phyloP scores from a whole-genome alignment of 2,888 invertebrate genomes.

The Oscheius sp. region DNA sequence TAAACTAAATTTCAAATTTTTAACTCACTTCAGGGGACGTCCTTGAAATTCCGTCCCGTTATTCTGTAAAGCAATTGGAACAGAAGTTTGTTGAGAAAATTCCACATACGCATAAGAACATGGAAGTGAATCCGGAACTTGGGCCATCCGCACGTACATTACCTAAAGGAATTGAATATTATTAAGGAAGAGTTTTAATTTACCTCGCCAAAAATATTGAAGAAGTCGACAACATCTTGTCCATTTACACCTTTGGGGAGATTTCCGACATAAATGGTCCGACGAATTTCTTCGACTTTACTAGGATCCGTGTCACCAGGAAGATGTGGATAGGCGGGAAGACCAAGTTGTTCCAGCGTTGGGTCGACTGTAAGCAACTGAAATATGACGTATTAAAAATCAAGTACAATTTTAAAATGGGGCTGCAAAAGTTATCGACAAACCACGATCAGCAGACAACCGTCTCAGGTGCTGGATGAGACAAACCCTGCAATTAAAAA shows the following conservation, averaged over 20 bases:
- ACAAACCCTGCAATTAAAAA: constrained; percentile 23
- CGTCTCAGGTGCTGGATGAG: constrained; percentile 8
- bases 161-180: constrained; percentile 78
- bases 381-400: constrained; percentile 36
- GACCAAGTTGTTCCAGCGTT: constrained; percentile 81
- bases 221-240: constrained; percentile 89
- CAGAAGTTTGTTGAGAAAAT: constrained; percentile 89
- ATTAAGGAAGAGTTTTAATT: background rate
- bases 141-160: constrained; percentile 90
- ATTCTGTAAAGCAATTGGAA: constrained; percentile 85
- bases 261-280: constrained; percentile 89
- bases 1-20: background rate
- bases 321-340: constrained; percentile 90
- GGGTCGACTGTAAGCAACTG: constrained; percentile 89
- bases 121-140: constrained; percentile 80
- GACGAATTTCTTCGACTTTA: constrained; percentile 88
- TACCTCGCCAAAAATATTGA: constrained; percentile 77
- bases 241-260: constrained; percentile 77
- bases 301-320: constrained; percentile 80
- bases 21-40: constrained; percentile 77
- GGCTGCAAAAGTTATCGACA: constrained; percentile 9
- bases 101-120: constrained; percentile 86
- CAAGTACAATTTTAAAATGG: background rate
- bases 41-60: constrained; percentile 85
- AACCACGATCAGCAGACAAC: constrained; percentile 12